Base-by-base conservation (phyloP, 1,140 invertebrate genomes). In the Saccostrea glomerata region DNA sequence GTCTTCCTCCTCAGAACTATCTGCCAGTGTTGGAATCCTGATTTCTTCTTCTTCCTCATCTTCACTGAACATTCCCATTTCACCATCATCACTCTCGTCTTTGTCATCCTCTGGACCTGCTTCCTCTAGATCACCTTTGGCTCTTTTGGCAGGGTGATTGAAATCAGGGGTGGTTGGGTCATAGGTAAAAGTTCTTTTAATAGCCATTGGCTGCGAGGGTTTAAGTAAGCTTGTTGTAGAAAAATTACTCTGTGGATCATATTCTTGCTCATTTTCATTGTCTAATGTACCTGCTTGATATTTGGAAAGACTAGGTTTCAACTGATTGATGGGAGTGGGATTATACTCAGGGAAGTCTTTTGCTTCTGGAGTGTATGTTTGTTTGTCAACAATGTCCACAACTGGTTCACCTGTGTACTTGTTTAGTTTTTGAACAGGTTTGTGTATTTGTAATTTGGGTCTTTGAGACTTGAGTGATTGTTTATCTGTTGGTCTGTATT, bases 281-380 rank as follows among this genome's bases (percentile, higher is more conserved):
- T 70, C 85, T 47, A 40, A 54, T 30, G 15, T 30, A 17, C 25
- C 23, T 13, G 70, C 30, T 77, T 77, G 23, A 77, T 77, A 77
- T 77, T 77, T 77, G 25, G 70, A 36, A 11, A 25, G 70, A 56
- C 82, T 56, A 84, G 82, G 82, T 84, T 96, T 96, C 12, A 96
- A 89, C 93, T 96, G 95, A 17, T 95, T 94, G 89, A 96, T 96
- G 0, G 96, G 96, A 0, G 96, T 97, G 17, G 96, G 96, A 92
- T 96, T 96, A 90, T 97, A 97, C 86, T 93, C 92, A 84, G 96
- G 95, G 15, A 92, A 85, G 15, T 66, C 55, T 12, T 66, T 60
- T 9, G 60, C 56, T 66, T 86, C 86, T 83, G 86, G 87, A 5
- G 86, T 47, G 11, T 60, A 89, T n/a, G 70, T 82, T 25, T 88